phyloP scores from a whole-genome alignment of 2,113 vertebrate species.

The Noctilio leporinus region DNA sequence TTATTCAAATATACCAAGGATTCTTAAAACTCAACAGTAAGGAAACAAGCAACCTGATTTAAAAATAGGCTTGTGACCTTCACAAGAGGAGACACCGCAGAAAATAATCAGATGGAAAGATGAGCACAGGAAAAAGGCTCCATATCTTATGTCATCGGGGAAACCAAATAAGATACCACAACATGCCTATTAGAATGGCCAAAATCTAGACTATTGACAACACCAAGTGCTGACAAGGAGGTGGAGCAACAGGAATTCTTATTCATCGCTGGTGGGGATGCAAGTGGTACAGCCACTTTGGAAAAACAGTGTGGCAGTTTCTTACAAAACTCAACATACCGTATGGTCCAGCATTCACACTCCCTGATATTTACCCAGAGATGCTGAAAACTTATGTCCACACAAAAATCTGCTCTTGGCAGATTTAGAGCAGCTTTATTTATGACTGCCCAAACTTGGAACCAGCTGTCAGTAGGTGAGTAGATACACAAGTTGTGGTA shows the following conservation, averaged over 20 bases:
- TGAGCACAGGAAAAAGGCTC: background rate
- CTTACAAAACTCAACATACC: background rate
- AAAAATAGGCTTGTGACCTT: background rate
- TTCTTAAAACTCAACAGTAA: background rate
- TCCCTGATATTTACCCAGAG: background rate
- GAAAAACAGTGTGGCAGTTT: background rate
- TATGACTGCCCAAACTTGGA: background rate
- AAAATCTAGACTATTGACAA: background rate
- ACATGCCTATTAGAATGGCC: background rate
- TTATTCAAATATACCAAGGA: background rate
- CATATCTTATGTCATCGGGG: background rate
- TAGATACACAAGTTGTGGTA: background rate
- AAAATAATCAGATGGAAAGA: background rate
- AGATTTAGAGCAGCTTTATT: background rate
- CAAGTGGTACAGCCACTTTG: background rate
- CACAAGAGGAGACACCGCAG: background rate
- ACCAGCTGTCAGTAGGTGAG: background rate
- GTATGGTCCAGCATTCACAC: background rate
- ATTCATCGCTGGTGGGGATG: background rate
- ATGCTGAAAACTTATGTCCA: background rate
- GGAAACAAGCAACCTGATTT: background rate
- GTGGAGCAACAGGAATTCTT: too few species aligned
- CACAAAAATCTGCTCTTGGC: background rate
- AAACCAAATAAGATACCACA: background rate
- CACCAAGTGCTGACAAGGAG: background rate